phyloP scores from a whole-genome alignment of 2,113 vertebrate species.

The Hyaena hyaena region DNA sequence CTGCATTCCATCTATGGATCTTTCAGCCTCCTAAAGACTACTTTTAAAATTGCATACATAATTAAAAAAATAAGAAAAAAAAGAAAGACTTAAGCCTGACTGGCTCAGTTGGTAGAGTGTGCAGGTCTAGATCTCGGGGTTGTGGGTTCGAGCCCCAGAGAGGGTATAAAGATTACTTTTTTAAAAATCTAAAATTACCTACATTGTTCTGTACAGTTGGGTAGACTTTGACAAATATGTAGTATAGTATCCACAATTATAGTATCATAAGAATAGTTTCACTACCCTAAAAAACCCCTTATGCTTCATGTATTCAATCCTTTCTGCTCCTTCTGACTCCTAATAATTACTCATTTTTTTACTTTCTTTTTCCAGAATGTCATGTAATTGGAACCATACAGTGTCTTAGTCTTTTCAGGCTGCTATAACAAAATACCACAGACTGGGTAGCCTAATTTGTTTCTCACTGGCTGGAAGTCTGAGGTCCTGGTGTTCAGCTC shows the following conservation, averaged over 20 bases:
- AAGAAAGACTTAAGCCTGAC: too few species aligned
- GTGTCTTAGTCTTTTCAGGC: neutral
- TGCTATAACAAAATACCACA: neutral
- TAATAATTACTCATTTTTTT: neutral
- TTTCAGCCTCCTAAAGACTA: neutral
- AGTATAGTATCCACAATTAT: neutral
- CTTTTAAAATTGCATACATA: neutral
- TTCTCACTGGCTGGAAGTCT: neutral
- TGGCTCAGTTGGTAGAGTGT: too few species aligned
- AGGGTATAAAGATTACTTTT: too few species aligned
- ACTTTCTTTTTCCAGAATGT: neutral
- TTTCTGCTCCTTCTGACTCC: neutral
- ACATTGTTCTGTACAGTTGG: neutral
- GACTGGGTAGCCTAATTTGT: neutral
- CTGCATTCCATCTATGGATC: neutral
- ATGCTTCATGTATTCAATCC: fast-evolving
- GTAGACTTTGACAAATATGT: neutral
- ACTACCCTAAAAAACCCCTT: neutral
- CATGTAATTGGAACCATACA: neutral
- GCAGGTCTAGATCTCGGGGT: too few species aligned
- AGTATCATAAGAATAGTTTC: neutral
- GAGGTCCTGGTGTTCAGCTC: neutral
- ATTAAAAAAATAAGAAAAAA: too few species aligned
- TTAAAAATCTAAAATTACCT: neutral
- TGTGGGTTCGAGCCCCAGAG: too few species aligned